phyloP scores from a whole-genome alignment of 2,797 vertebrate genomes.

The Staurois parvus region DNA sequence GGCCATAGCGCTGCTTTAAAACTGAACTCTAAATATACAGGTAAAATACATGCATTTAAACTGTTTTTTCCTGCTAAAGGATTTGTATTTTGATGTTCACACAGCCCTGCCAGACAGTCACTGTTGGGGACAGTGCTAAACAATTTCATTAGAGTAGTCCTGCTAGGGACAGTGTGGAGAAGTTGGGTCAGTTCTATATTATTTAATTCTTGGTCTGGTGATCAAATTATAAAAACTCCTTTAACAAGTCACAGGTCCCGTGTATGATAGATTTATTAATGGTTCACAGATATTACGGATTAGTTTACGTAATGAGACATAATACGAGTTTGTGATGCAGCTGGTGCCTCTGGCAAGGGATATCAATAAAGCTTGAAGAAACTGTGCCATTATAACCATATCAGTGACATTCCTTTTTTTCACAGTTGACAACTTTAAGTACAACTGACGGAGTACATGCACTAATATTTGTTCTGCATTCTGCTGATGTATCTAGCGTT shows the following conservation, averaged over 20 bases:
- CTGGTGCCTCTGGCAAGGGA: neutral
- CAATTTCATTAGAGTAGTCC: neutral
- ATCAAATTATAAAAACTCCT: neutral
- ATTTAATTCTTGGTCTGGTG: neutral
- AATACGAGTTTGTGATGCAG: neutral
- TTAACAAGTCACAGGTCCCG: too few species aligned
- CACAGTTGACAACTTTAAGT: constrained; percentile 24
- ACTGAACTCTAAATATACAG: too few species aligned
- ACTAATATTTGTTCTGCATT: constrained; percentile 43
- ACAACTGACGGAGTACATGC: constrained; percentile 30
- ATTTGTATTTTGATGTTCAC: too few species aligned
- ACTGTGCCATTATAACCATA: constrained; percentile 41
- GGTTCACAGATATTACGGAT: neutral
- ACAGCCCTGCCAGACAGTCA: too few species aligned
- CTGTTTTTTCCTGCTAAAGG: too few species aligned
- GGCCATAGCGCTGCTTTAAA: too few species aligned
- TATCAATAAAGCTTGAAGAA: constrained; percentile 12
- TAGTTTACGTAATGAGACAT: neutral
- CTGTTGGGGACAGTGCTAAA: neutral
- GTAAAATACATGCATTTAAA: too few species aligned
- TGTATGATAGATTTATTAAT: neutral
- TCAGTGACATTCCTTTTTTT: constrained; percentile 53
- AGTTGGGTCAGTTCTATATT: neutral
- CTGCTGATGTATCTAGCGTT: constrained; percentile 42
- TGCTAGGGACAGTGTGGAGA: neutral